phyloP scores from a whole-genome alignment of 2,797 vertebrate genomes.

The Coreius guichenoti region DNA sequence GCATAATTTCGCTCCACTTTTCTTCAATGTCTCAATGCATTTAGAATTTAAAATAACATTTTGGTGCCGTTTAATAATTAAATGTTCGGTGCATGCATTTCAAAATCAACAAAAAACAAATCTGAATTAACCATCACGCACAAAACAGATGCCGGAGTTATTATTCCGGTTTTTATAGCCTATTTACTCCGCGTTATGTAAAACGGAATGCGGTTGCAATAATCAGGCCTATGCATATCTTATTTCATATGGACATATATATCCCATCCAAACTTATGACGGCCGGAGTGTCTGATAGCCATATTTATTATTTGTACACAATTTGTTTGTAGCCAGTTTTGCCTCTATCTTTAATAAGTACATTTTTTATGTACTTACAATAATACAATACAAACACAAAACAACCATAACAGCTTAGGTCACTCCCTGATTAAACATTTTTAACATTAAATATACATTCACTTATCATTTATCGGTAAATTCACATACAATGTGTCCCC shows the following conservation, averaged over 20 bases:
- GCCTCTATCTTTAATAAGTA: neutral
- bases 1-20: neutral
- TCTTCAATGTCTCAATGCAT: neutral
- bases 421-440: neutral
- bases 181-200: neutral
- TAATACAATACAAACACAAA: neutral
- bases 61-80: neutral
- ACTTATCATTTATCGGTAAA: neutral
- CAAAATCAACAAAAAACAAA: neutral
- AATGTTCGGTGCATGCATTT: neutral
- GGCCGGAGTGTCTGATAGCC: neutral
- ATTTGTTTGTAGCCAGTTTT: neutral
- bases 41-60: neutral
- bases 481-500: no score
- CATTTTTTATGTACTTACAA: neutral
- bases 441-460: neutral
- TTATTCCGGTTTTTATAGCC: neutral
- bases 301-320: neutral
- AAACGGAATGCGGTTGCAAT: neutral
- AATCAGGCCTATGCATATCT: neutral
- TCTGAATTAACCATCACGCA: neutral
- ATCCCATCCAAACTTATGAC: neutral
- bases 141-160: neutral
- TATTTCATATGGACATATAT: neutral
- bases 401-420: neutral